These are phyloP conservation scores for Armadillidium nasatum DNA, from an alignment of 1,140 invertebrate genomes.

Conservation along the genomic window DNA sequence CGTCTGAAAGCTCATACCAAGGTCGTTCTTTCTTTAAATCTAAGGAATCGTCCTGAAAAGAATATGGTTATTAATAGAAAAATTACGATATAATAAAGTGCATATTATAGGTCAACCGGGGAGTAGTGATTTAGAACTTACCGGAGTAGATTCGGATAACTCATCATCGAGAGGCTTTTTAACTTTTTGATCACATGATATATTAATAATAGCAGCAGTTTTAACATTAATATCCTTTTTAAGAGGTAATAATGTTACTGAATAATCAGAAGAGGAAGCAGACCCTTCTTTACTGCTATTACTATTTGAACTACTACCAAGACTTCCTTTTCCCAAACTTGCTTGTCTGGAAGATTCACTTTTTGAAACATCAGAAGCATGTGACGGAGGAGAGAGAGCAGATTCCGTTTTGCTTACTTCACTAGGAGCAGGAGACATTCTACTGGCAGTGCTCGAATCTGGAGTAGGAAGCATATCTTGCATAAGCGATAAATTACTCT, in stretches of 20 bases:
- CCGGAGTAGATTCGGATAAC: neutral
- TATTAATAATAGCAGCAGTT: slow-evolving; percentile 38
- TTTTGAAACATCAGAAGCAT: slow-evolving; percentile 49
- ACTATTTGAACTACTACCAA: slow-evolving; percentile 26
- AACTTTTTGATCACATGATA: slow-evolving; percentile 33
- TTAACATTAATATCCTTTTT: slow-evolving; percentile 41
- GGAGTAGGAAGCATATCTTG: slow-evolving; percentile 46
- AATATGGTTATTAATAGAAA: neutral
- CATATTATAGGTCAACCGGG: no score
- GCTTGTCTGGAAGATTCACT: slow-evolving; percentile 47
- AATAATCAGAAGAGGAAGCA: slow-evolving; percentile 37
- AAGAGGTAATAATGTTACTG: slow-evolving; percentile 36
- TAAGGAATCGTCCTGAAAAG: neutral
- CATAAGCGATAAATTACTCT: slow-evolving; percentile 44
- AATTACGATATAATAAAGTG: neutral
- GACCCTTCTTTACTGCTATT: slow-evolving; percentile 34
- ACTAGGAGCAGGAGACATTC: slow-evolving; percentile 48
- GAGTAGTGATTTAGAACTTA: neutral
- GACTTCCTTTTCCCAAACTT: slow-evolving; percentile 35
- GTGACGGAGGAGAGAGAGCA: slow-evolving; percentile 48
- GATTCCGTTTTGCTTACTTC: slow-evolving; percentile 49
- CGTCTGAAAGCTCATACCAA: slow-evolving; percentile 46
- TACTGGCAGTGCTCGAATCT: slow-evolving; percentile 46
- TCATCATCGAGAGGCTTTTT: neutral
- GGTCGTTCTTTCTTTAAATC: slow-evolving; percentile 39